Conservation (phyloP, 2,888 invertebrate species). For the Atherix ibis region DNA sequence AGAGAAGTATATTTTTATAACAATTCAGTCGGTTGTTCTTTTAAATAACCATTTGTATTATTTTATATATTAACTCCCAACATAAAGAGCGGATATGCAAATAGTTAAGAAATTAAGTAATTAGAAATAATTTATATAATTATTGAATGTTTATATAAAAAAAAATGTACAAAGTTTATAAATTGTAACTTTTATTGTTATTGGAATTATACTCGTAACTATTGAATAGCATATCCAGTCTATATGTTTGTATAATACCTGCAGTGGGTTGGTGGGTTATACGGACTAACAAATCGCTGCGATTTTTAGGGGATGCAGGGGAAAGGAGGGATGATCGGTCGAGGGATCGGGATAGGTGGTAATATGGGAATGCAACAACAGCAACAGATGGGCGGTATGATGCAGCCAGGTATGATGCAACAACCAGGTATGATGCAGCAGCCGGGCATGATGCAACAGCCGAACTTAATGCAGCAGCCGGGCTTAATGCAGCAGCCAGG, state of each 20-base stretch:
- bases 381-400: constrained; percentile 22
- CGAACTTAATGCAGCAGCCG: constrained; percentile 13
- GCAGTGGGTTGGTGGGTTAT: constrained; percentile 14
- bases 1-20: neutral
- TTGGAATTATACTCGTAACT: no score
- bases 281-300: constrained; percentile 13
- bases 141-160: no score
- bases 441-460: constrained; percentile 15
- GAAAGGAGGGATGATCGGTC: constrained; percentile 40
- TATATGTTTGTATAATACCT: no score
- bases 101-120: no score
- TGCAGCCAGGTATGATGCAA: constrained; percentile 15
- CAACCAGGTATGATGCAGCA: constrained; percentile 17
- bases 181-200: no score
- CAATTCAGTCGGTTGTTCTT: constrained; percentile 10
- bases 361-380: constrained; percentile 28
- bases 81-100: constrained; percentile 9
- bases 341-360: constrained; percentile 26
- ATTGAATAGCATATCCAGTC: no score
- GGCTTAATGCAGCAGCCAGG: constrained; percentile 22
- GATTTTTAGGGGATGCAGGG: constrained; percentile 37
- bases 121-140: no score
- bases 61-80: constrained; percentile 5
- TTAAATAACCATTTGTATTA: constrained; percentile 9
- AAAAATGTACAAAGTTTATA: no score